A percentile compares a stretch with the other conserved stretches of the same genome.
phyloP scores from a whole-genome alignment of 2,797 vertebrate genomes.

The Scolopax bukidnonensis region DNA sequence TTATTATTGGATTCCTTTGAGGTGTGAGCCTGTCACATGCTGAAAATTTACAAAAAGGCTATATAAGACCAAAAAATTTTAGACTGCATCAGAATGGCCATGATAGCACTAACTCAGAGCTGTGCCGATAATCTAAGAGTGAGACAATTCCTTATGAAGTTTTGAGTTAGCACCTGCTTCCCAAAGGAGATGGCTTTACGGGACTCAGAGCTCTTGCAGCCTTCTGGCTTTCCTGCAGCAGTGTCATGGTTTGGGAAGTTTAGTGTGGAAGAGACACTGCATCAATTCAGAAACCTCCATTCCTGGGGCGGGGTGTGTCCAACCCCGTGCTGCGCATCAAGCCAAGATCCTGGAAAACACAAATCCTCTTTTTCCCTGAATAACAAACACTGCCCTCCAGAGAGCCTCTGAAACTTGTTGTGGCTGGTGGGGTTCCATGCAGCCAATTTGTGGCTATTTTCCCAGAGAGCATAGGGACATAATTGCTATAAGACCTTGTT shows the following conservation, averaged over 20 bases:
- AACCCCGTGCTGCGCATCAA: neutral
- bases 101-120: neutral
- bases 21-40: neutral
- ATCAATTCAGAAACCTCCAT: fast-evolving
- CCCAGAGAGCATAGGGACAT: neutral
- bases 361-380: neutral
- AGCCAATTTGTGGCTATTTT: neutral
- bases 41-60: neutral
- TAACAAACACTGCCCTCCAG: neutral
- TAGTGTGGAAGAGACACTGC: neutral
- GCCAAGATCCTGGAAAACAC: neutral
- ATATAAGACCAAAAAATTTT: neutral
- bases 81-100: neutral
- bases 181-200: neutral
- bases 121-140: neutral
- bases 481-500: neutral
- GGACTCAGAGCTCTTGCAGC: neutral
- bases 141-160: neutral
- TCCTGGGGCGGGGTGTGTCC: neutral
- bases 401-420: neutral
- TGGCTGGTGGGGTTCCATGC: neutral
- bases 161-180: neutral
- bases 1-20: neutral
- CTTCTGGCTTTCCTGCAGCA: neutral
- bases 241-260: neutral